Evolutionary conservation across 2,113 vertebrate species (phyloP), one percentile per base, ranked within the genome.

Genomic region (Emydocephalus ijimae): DNA sequence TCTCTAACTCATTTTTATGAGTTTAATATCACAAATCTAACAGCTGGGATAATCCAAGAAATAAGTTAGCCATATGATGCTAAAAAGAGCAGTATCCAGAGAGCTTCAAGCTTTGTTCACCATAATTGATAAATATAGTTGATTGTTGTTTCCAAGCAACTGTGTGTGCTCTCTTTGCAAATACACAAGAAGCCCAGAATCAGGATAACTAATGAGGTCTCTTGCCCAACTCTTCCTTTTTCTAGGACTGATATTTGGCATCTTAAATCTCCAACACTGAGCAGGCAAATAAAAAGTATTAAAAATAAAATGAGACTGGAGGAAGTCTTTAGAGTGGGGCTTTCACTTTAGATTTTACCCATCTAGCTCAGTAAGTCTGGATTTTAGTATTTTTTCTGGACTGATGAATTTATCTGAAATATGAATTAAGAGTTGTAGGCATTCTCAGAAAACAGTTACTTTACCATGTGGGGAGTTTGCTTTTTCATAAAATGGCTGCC

Each of bases 81-180:
- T 85, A 29, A 23, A 87, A 56, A 89, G 48, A 86, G 55, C 64
- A 89, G 64, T 34, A 43, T 85, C 88, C 64, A 57, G 39, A 57
- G 39, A 54, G 54, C 56, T 85, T 14, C 43, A 92, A 85, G 54
- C 18, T 55, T 92, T 89, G 20, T 89, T 57, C 69, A 57, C 39
- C 12, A 24, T 18, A 59, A 89, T 2, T 89, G 69, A 54, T 59
- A 92, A 92, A 92, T 89, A 89, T 48, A 57, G 52, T 18, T 69
- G 9, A 69, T 54, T 85, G 39, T 48, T 39, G 87, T 92, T 92
- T 92, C 92, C 92, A 92, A 69, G 88, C 52, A 92, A 92, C 88
- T 89, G 39, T 45, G 12, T 57, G 54, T 1, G 7, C 14, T 48
- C 64, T 92, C 69, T 29, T 15, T 81, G 54, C 54, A 57, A 85